Percentiles rank a stretch among this genome's conserved stretches.
Conservation (phyloP, 2,888 invertebrate genomes). For the Cheilosia urbana region DNA sequence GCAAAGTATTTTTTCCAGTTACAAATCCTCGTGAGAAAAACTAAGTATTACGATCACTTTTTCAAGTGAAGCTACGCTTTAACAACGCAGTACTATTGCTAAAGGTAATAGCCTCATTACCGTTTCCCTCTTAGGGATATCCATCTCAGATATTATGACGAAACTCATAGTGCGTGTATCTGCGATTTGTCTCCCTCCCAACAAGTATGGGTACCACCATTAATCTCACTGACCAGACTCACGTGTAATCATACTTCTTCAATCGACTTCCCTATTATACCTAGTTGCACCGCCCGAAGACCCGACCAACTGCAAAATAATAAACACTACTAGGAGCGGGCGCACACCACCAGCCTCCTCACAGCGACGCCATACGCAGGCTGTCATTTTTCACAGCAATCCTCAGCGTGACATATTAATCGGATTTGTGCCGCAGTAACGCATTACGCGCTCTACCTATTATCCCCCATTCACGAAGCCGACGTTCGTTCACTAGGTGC, state of each 20-base stretch:
- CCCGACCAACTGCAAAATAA: constrained; percentile 55
- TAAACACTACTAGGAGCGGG: constrained; percentile 32
- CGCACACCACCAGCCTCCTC: not conserved
- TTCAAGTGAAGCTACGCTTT: no score
- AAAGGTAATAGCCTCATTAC: constrained; percentile 25
- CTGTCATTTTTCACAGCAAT: constrained; percentile 65
- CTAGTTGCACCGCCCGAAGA: constrained; percentile 45
- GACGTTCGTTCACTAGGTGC: not conserved
- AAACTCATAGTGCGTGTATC: not conserved
- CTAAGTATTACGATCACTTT: no score
- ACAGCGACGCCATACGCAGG: constrained; percentile 10
- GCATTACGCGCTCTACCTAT: constrained; percentile 64
- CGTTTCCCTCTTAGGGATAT: constrained; percentile 46
- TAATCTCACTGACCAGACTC: constrained; percentile 64
- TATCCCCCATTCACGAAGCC: constrained; percentile 46
- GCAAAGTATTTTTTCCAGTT: no score
- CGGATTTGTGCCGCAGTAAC: constrained; percentile 72
- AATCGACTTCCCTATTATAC: constrained; percentile 20
- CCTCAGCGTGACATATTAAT: constrained; percentile 70
- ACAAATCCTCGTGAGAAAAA: no score
- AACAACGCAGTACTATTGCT: not conserved
- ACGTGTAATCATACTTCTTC: constrained; percentile 58
- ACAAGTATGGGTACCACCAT: constrained; percentile 22
- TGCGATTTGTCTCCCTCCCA: not conserved
- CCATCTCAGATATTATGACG: not conserved